Evolutionary conservation across 2,113 vertebrate genomes (phyloP).

Genomic region (Tricholaema leucomelas): DNA sequence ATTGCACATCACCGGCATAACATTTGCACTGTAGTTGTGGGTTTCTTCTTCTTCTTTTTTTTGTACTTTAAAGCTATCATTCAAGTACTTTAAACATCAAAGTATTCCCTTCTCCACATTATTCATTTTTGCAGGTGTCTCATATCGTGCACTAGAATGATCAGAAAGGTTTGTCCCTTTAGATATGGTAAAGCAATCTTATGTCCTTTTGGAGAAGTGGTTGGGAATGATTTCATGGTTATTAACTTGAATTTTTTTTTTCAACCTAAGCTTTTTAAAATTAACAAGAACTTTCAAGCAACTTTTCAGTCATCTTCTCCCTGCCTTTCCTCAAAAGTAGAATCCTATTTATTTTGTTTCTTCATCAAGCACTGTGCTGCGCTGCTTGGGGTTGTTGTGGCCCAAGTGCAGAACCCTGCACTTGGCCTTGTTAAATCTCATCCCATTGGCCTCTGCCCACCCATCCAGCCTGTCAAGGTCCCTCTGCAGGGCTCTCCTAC

Average conservation of each 20-base stretch:
- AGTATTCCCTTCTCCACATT: conserved; percentile 17
- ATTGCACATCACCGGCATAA: neutral
- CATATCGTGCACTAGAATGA: neutral
- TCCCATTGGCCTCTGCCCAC: too few species aligned
- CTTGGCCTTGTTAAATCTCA: too few species aligned
- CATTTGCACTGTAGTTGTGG: neutral
- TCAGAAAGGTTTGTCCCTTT: conserved; percentile 37
- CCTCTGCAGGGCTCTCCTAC: too few species aligned
- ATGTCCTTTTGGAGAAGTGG: conserved; percentile 1
- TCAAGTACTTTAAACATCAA: conserved; percentile 46
- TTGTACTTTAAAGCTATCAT: neutral
- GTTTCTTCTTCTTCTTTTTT: neutral
- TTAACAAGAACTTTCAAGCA: neutral
- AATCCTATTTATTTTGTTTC: neutral
- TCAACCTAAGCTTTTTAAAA: neutral
- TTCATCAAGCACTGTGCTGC: too few species aligned
- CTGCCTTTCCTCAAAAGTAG: neutral
- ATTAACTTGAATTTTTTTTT: neutral
- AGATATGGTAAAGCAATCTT: conserved; percentile 35
- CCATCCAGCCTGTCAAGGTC: too few species aligned
- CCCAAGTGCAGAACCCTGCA: too few species aligned
- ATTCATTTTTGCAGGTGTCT: conserved; percentile 36
- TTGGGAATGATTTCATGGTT: conserved; percentile 18
- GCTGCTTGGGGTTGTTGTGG: too few species aligned
- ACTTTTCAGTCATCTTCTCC: neutral